phyloP scores from a whole-genome alignment of 2,797 vertebrate species.

The Crossoptilon crossoptilon region DNA sequence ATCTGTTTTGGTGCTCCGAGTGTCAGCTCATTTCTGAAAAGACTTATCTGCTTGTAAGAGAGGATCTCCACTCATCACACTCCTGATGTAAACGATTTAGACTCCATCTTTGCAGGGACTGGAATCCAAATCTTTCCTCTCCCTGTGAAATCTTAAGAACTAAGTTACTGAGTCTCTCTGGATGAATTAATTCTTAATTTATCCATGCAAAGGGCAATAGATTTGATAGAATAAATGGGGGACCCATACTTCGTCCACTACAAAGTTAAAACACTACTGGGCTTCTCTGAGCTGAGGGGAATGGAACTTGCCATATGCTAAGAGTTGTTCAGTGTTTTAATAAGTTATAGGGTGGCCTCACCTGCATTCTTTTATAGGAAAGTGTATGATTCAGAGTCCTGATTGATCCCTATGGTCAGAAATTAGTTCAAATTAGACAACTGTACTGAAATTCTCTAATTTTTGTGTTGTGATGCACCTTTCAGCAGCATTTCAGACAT shows the following conservation, averaged over 20 bases:
- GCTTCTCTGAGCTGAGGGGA: background rate
- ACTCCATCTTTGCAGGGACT: background rate
- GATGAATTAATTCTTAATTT: background rate
- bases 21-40: constrained; percentile 23
- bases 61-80: background rate
- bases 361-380: background rate
- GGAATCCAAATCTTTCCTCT: background rate
- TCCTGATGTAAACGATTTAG: background rate
- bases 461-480: background rate
- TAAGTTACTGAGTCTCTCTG: background rate
- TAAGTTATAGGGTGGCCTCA: no score
- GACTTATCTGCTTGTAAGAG: background rate
- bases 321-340: background rate
- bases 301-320: no score
- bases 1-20: constrained; percentile 5
- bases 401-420: background rate
- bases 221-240: background rate
- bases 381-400: background rate
- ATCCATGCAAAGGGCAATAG: background rate
- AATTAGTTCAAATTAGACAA: background rate
- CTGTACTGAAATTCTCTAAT: background rate
- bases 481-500: background rate
- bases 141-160: background rate
- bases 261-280: no score
- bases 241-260: background rate